Percentiles rank a stretch among this genome's conserved stretches.
Evolutionary conservation across 2,888 invertebrate genomes (phyloP).

Genomic region (Ptycholaimellus sp.): DNA sequence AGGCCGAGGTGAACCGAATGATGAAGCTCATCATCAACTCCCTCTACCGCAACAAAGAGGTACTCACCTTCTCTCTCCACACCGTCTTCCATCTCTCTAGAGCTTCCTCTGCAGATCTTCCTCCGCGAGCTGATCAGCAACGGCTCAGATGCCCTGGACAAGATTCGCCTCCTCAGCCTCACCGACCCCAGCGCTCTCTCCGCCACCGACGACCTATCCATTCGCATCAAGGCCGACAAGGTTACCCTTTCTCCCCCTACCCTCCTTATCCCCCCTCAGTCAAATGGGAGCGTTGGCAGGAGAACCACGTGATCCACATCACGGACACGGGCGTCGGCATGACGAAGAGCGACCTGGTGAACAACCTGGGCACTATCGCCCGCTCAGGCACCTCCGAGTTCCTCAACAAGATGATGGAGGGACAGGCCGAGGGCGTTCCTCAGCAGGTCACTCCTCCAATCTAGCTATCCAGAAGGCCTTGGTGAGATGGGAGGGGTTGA

Average conservation of each 20-base stretch:
- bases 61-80: constrained; percentile 20
- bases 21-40: constrained; percentile 99
- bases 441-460: constrained; percentile 12
- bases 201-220: constrained; percentile 53
- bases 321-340: constrained; percentile 92
- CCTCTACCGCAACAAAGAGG: constrained; percentile 90
- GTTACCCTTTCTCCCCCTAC: not conserved
- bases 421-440: constrained; percentile 16
- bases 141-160: constrained; percentile 93
- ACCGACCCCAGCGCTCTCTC: constrained; percentile 58
- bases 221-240: constrained; percentile 52
- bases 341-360: constrained; percentile 72
- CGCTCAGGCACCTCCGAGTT: constrained; percentile 26
- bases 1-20: constrained; percentile 97
- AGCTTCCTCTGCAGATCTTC: constrained; percentile 55
- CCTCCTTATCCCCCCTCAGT: not conserved
- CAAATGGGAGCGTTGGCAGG: constrained; percentile 49
- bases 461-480: not conserved
- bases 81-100: not conserved
- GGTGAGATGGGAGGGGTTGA: not conserved
- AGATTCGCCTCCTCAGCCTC: constrained; percentile 70
- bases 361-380: constrained; percentile 91
- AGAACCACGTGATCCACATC: constrained; percentile 65
- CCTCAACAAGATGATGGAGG: constrained; percentile 19
- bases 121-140: constrained; percentile 91